phyloP scores from a whole-genome alignment of 2,113 vertebrate species.

The Brienomyrus longianalis region DNA sequence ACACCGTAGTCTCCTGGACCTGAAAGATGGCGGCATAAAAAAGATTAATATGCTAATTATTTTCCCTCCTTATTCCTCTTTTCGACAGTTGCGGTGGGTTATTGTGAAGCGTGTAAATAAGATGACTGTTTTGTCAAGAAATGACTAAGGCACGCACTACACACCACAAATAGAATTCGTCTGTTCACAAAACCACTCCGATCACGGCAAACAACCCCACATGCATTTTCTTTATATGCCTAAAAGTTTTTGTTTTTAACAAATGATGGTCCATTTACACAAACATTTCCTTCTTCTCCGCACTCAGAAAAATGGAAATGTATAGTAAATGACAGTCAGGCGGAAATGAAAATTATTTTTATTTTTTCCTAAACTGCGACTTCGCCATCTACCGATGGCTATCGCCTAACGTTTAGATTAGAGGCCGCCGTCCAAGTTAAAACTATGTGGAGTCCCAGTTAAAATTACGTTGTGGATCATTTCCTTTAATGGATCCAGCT shows the following conservation, averaged over 20 bases:
- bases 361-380: background rate
- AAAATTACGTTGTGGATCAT: slow-evolving; percentile 61
- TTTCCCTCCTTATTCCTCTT: slow-evolving; percentile 93
- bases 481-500: slow-evolving; percentile 63
- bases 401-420: slow-evolving; percentile 32
- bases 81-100: slow-evolving; percentile 89
- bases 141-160: slow-evolving; percentile 77
- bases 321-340: background rate
- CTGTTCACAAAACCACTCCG: slow-evolving; percentile 76
- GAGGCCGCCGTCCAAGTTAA: slow-evolving; percentile 47
- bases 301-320: slow-evolving; percentile 36
- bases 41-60: slow-evolving; percentile 99
- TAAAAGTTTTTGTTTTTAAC: slow-evolving; percentile 71
- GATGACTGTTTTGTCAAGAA: slow-evolving; percentile 98
- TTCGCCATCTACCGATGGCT: background rate
- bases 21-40: slow-evolving; percentile 99
- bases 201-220: slow-evolving; percentile 82
- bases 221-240: slow-evolving; percentile 86
- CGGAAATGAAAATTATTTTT: background rate
- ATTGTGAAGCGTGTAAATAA: slow-evolving; percentile 99
- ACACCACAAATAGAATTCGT: slow-evolving; percentile 75
- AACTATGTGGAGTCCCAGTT: slow-evolving; percentile 58
- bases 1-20: slow-evolving; percentile 95
- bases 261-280: slow-evolving; percentile 38
- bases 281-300: slow-evolving; percentile 48